Conservation (phyloP, 1,140 invertebrate species). For the Physella acuta region DNA sequence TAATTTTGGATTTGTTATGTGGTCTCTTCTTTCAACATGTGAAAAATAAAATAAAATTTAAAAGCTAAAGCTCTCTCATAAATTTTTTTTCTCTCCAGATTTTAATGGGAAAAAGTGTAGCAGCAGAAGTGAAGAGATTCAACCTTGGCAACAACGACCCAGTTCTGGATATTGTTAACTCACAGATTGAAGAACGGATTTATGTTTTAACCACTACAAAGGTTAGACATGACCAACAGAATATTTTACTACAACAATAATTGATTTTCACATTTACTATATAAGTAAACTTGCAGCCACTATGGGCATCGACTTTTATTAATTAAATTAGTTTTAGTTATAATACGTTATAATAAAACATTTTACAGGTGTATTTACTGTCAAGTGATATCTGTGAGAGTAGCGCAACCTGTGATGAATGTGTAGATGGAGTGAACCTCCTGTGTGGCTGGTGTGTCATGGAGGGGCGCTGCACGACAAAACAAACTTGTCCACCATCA, state of each 20-base stretch:
- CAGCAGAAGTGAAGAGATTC: constrained; percentile 30
- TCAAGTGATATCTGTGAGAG: constrained; percentile 39
- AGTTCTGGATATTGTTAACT: constrained; percentile 29
- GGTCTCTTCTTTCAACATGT: no score
- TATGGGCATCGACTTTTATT: no score
- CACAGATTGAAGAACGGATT: constrained; percentile 27
- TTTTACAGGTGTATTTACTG: constrained; percentile 31
- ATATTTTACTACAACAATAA: neutral
- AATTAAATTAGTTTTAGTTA: no score
- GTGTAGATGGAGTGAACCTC: constrained; percentile 36
- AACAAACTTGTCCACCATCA: constrained; percentile 10
- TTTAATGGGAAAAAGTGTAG: constrained; percentile 24
- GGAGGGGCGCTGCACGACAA: constrained; percentile 37
- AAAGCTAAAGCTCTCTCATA: no score
- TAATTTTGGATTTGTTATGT: no score
- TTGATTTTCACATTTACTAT: no score
- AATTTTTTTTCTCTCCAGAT: no score
- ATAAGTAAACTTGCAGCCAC: no score
- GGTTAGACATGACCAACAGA: constrained; percentile 22
- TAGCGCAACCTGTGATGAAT: constrained; percentile 38
- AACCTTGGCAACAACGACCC: constrained; percentile 19
- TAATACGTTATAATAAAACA: neutral
- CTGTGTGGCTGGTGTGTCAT: constrained; percentile 54
- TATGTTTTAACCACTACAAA: constrained; percentile 38
- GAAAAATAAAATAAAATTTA: no score